Evolutionary conservation across 1,140 invertebrate genomes (phyloP).

Genomic region (Hylaeus anthracinus): DNA sequence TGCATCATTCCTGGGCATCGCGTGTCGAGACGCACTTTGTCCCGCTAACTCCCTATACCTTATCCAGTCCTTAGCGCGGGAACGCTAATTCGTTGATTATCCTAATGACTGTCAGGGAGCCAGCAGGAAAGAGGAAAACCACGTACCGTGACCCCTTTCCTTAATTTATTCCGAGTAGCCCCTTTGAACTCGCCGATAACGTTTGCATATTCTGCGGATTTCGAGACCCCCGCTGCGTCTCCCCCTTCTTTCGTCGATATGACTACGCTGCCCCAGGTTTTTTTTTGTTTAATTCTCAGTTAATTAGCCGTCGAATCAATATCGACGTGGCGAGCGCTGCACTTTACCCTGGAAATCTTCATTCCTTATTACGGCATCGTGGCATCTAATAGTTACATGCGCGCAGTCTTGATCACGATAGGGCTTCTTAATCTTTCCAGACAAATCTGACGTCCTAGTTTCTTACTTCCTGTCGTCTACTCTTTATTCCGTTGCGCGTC

Average conservation of each 20-base stretch:
- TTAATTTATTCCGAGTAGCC: conserved; percentile 57
- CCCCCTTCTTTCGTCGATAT: conserved; percentile 1
- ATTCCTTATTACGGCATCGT: conserved; percentile 28
- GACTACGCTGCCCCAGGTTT: too few species aligned
- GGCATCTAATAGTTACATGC: conserved; percentile 69
- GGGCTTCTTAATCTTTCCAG: conserved; percentile 77
- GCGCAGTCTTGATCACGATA: conserved; percentile 64
- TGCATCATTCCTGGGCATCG: conserved; percentile 66
- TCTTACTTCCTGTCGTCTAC: conserved; percentile 24
- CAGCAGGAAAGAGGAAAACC: conserved; percentile 61
- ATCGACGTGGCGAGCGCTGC: background rate
- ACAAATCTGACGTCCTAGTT: conserved; percentile 72
- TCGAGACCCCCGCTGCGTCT: background rate
- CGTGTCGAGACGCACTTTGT: conserved; percentile 77
- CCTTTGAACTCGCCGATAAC: conserved; percentile 50
- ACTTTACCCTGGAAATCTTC: conserved; percentile 29
- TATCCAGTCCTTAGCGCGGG: conserved; percentile 74
- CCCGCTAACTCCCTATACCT: conserved; percentile 71
- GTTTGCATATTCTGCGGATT: conserved; percentile 31
- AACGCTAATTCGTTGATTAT: conserved; percentile 77
- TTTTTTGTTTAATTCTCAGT: background rate
- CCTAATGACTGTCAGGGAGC: conserved; percentile 72
- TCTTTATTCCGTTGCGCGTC: conserved; percentile 5
- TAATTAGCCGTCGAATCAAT: background rate
- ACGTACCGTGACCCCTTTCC: conserved; percentile 29